Base-by-base conservation (phyloP, 2,797 vertebrate species). In the Pseudochaenichthys georgianus region DNA sequence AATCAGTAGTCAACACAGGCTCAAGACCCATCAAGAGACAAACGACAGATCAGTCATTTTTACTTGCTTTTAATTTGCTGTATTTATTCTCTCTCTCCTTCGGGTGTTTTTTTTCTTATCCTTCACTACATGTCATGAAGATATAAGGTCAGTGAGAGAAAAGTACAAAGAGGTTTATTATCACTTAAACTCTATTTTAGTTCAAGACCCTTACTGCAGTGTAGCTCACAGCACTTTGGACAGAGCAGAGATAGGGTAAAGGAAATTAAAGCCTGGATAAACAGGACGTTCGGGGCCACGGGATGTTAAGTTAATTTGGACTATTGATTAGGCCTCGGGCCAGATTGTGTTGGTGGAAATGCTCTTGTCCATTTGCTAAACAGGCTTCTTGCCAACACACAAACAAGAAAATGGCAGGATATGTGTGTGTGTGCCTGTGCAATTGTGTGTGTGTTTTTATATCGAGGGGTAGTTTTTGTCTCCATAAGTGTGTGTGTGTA, bases 1-100 rank as follows among this genome's bases (percentile, higher is more conserved):
- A 78, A 91, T 93, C 85, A 88, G 84, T 81, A 86, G 85, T 87
- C 84, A 70, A 46, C 81, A 85, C 80, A 53, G 86, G 73, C 76
- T 87, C 64, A 70, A 81, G 73, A 80, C 70, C 71, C 73, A 77
- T 83, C 69, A 80, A 69, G 55, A 81, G 74, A 77, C 34, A 77
- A 68, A 75, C 46, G 12, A 78, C 60, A 74, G 70, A 77, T 82
- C 72, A 85, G 77, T 84, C 75, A 80, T 78, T 87, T 84, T 77
- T 70, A 81, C 71, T 82, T 57, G 64, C 68, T 81, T 84, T 88
- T 86, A 83, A 90, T 88, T 62, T 78, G 69, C n/a, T 57, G 46
- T 47, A 55, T 84, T 84, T 76, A 45, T 78, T 75, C 74, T 51
- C 53, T 3, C 17, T 21, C 55, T 73, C 62, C 70, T 70, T 45